Base-by-base conservation (phyloP, 2,797 vertebrate species). In the Typhlichthys subterraneus region DNA sequence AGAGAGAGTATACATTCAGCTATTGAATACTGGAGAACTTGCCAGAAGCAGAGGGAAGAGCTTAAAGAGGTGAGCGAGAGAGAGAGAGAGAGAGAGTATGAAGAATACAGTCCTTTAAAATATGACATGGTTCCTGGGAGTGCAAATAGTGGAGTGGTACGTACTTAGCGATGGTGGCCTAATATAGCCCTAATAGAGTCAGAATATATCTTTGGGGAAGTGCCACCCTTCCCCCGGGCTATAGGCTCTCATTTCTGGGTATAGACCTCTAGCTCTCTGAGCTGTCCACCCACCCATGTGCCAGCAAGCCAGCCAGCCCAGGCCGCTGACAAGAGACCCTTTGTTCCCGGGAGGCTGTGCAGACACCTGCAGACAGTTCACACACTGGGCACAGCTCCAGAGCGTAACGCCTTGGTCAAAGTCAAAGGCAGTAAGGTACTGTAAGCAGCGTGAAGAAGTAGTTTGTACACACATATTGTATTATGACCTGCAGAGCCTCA, bases 101-200 rank as follows among this genome's bases (percentile, higher is more conserved):
- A 8, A 38, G 33, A 38, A 38, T 38, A 38, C 33, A 38, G 33
- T 5, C 33, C 19, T 12, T 31, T 12, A 13, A 52, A 53, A 42
- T 59, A 59, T 15, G 45, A 33, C 19, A 23, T 12, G 12, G 54
- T 11, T 59, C 33, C 33, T 38, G 33, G 33, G 33, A 38, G 33
- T 38, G 19, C 45, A 49, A 23, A 48, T 54, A 47, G 49, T 12
- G 45, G 12, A 9, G 17, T 19, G 12, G 46, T 78, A 76, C 69
- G 70, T 76, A 70, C 45, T 65, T 79, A 65, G 56, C 64, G 76
- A 72, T 69, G 70, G 70, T 59, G n/a, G 31, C 38, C 42, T n/a
- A 65, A 57, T 48, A 50, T 10, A 56, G 55, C 59, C 31, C 57
- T 65, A 33, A 67, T 65, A 73, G 68, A 63, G 56, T 38, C 13